Evolutionary conservation across 2,797 vertebrate species (phyloP).

Genomic region (Acrocephalus scirpaceus): DNA sequence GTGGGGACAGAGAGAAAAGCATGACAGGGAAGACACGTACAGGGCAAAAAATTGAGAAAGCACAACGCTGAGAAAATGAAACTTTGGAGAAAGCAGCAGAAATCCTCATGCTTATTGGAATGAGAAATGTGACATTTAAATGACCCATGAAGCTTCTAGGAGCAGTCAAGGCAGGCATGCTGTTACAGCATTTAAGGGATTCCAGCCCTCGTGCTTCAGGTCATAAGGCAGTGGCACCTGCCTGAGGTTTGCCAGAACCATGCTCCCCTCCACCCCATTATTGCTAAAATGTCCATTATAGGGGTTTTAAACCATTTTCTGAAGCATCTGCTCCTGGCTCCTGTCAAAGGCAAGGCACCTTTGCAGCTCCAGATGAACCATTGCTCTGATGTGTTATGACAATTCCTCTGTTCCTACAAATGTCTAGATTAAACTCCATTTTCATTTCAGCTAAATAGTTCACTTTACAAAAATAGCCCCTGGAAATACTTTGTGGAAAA

Average conservation of each 20-base stretch:
- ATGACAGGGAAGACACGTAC: neutral
- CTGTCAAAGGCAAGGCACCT: constrained; percentile 2
- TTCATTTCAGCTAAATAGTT: neutral
- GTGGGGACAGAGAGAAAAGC: neutral
- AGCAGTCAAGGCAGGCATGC: neutral
- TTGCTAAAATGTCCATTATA: neutral
- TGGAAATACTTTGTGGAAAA: neutral
- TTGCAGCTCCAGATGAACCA: neutral
- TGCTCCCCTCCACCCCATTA: accelerated
- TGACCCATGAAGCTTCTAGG: neutral
- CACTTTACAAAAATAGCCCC: neutral
- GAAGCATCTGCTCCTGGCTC: constrained; percentile 30
- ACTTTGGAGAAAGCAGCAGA: neutral
- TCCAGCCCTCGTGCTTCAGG: neutral
- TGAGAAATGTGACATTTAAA: constrained; percentile 4
- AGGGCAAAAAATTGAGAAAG: constrained; percentile 27
- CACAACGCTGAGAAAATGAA: neutral
- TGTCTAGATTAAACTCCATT: neutral
- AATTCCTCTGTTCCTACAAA: neutral
- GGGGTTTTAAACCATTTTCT: neutral
- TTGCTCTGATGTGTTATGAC: neutral
- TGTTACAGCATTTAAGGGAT: neutral
- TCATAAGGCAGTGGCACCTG: neutral
- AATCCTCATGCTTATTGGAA: neutral
- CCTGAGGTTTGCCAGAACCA: neutral